Base-by-base conservation (phyloP, 2,797 vertebrate genomes). In the Siniperca scherzeri region DNA sequence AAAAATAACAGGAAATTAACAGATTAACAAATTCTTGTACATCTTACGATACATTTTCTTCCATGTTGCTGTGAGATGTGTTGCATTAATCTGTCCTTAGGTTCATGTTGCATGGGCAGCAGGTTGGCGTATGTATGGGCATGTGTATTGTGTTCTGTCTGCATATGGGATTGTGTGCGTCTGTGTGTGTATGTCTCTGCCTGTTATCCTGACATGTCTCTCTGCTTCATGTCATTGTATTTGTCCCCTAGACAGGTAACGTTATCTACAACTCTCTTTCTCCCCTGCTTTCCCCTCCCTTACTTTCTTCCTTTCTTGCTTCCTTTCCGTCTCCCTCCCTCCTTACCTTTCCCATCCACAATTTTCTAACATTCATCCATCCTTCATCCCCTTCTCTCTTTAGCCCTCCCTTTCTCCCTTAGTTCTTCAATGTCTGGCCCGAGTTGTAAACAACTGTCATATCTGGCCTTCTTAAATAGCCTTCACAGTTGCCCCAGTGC, bases 391-490 rank as follows among this genome's bases (percentile, higher is more conserved):
- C 90, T 91, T 94, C 72, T 80, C 55, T 93, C 90, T 92, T 92
- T 91, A 91, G 81, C 91, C 92, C 92, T 94, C 92, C 92, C 88
- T 88, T 82, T 92, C 92, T 94, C 92, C 93, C 87, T 88, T 83
- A 75, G 66, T 77, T 84, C 78, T 84, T 88, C 70, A 64, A 55
- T 93, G 96, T 96, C 94, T 96, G 94, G 96, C 94, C 93, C 60
- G 90, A 94, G 87, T 95, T 96, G 96, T 97, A 97, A 97, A 97
- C 97, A 97, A 96, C 96, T 96, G 96, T 97, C 94, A 82, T 96
- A 96, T 97, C 96, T 96, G 95, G 94, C 95, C 96, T 95, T 97
- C 96, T 96, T 97, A 96, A 97, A 97, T 96, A 96, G 96, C 95
- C 94, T 94, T 93, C 93, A 94, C 52, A 84, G 84, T 82, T 85